phyloP scores from a whole-genome alignment of 2,113 vertebrate genomes.

The Nothobranchius furzeri region DNA sequence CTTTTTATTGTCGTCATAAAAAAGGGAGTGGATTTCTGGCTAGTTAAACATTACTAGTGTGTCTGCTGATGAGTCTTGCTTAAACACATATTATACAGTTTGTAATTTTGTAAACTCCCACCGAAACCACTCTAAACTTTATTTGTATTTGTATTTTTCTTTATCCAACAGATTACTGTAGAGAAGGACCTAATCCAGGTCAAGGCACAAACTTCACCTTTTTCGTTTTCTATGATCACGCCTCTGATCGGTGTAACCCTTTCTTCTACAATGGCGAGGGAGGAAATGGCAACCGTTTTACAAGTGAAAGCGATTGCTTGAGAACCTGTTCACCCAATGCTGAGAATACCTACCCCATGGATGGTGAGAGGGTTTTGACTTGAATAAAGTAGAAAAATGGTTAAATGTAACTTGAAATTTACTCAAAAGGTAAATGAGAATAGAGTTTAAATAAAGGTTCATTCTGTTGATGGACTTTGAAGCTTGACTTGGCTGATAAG shows the following conservation, averaged over 20 bases:
- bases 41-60: conserved; percentile 73
- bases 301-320: conserved; percentile 61
- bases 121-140: conserved; percentile 4
- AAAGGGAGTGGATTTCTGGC: conserved; percentile 64
- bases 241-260: conserved; percentile 44
- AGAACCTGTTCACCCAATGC: conserved; percentile 69
- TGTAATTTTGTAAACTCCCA: too few relatives aligned
- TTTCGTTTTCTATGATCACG: conserved; percentile 45
- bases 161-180: conserved; percentile 66
- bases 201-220: background rate
- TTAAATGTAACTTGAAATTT: too few relatives aligned
- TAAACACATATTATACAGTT: conserved; percentile 5
- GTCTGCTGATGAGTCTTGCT: conserved; percentile 3
- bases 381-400: background rate
- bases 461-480: conserved; percentile 49
- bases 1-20: conserved; percentile 75
- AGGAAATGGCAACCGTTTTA: conserved; percentile 77
- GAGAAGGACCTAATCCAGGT: conserved; percentile 22
- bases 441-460: background rate
- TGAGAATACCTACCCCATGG: conserved; percentile 54
- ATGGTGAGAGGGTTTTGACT: conserved; percentile 57
- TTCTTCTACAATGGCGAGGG: conserved; percentile 70
- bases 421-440: too few relatives aligned
- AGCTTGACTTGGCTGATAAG: conserved; percentile 27
- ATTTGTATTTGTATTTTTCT: conserved; percentile 9